Evolutionary conservation across 2,888 invertebrate species (phyloP).

Genomic region (Nycteola revayana): DNA sequence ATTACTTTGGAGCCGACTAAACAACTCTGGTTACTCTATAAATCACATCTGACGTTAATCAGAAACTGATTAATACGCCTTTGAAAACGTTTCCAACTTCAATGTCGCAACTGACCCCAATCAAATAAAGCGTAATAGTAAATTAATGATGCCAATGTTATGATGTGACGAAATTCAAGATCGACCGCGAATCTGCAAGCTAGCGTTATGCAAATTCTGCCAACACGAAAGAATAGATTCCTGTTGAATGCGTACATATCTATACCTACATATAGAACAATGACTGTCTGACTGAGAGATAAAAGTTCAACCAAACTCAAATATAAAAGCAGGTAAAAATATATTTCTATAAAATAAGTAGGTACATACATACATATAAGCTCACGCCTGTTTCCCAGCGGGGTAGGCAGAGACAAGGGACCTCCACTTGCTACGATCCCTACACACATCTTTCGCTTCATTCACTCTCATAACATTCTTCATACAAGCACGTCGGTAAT

Average conservation of each 20-base stretch:
- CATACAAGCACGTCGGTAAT: too few relatives aligned
- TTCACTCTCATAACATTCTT: too few relatives aligned
- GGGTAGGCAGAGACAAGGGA: too few relatives aligned
- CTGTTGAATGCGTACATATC: conserved; percentile 24
- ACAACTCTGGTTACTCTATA: too few relatives aligned
- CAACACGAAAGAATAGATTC: conserved; percentile 27
- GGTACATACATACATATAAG: background rate
- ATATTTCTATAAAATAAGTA: conserved; percentile 5
- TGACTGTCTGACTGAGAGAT: too few relatives aligned
- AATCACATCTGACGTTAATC: background rate
- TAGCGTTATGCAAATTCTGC: conserved; percentile 32
- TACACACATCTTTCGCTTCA: too few relatives aligned
- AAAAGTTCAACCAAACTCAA: too few relatives aligned
- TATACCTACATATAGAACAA: too few relatives aligned
- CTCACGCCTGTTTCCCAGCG: too few relatives aligned
- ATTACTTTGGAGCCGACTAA: too few relatives aligned
- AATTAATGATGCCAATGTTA: conserved; percentile 54
- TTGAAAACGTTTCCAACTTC: conserved; percentile 7
- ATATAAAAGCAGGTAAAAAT: too few relatives aligned
- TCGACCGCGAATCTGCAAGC: conserved; percentile 29
- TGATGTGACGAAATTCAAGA: conserved; percentile 47
- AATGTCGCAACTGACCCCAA: conserved; percentile 54
- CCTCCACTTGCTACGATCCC: too few relatives aligned
- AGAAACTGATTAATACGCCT: background rate
- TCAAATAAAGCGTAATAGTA: conserved; percentile 49